phyloP scores from a whole-genome alignment of 2,797 vertebrate genomes.

The Rhinogobio ventralis region DNA sequence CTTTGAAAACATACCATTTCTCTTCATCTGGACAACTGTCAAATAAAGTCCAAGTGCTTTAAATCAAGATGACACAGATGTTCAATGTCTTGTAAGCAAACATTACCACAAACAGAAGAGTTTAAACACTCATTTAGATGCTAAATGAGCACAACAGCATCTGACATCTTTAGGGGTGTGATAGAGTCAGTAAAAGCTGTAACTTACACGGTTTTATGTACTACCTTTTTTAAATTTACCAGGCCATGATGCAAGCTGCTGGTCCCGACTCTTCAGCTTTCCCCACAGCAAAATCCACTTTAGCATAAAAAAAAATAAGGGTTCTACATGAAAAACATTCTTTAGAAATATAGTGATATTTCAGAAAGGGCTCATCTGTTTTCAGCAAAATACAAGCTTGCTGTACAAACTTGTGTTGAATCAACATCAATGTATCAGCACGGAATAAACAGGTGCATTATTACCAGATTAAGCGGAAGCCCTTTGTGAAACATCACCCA shows the following conservation, averaged over 20 bases:
- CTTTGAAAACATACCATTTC: slow-evolving; percentile 47
- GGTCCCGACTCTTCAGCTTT: slow-evolving; percentile 96
- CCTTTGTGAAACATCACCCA: slow-evolving; percentile 97
- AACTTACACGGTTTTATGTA: slow-evolving; percentile 90
- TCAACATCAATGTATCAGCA: background rate
- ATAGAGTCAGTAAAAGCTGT: slow-evolving; percentile 70
- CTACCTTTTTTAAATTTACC: slow-evolving; percentile 99
- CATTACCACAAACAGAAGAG: slow-evolving; percentile 45
- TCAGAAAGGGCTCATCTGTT: slow-evolving; percentile 89
- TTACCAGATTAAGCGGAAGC: slow-evolving; percentile 12
- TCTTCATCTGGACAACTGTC: slow-evolving; percentile 10
- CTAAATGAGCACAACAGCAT: slow-evolving; percentile 48
- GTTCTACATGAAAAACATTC: slow-evolving; percentile 94
- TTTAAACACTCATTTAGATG: slow-evolving; percentile 46
- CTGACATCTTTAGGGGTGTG: slow-evolving; percentile 58
- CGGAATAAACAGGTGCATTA: background rate
- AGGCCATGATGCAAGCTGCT: slow-evolving; percentile 95
- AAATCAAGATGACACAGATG: slow-evolving; percentile 18
- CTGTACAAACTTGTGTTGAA: background rate
- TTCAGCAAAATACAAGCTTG: slow-evolving; percentile 45
- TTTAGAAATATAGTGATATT: slow-evolving; percentile 85
- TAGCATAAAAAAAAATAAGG: slow-evolving; percentile 99
- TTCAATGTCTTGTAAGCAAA: slow-evolving; percentile 49
- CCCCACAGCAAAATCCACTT: slow-evolving; percentile 98
- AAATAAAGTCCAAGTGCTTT: slow-evolving; percentile 31